These are phyloP conservation scores for Acleris holmiana DNA, from an alignment of 2,888 invertebrate genomes.

Conservation along the genomic window DNA sequence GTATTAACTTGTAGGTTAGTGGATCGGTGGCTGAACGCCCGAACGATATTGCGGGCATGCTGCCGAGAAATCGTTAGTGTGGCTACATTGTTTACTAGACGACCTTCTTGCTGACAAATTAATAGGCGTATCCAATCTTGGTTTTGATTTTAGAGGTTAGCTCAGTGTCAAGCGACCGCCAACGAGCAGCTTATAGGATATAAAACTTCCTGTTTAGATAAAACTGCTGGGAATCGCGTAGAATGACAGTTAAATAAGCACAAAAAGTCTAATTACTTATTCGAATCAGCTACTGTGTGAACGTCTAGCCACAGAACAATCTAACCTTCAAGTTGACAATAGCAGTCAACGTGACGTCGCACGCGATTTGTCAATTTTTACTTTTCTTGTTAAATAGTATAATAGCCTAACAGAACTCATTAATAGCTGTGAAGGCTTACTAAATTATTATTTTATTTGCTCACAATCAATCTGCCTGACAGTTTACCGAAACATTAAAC, in stretches of 20 bases:
- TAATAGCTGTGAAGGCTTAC: too few species aligned
- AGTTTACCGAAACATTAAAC: too few species aligned
- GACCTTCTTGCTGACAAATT: slow-evolving; percentile 16
- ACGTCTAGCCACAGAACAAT: slow-evolving; percentile 5
- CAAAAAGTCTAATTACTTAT: slow-evolving; percentile 15
- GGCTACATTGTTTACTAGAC: slow-evolving; percentile 25
- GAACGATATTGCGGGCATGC: slow-evolving; percentile 18
- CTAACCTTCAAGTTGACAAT: slow-evolving; percentile 5
- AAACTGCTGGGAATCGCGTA: slow-evolving; percentile 7
- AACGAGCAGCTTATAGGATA: neutral
- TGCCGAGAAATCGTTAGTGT: slow-evolving; percentile 23
- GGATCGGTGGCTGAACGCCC: slow-evolving; percentile 19
- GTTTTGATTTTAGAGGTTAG: too few species aligned
- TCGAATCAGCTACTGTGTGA: slow-evolving; percentile 5
- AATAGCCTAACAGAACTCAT: slow-evolving; percentile 13
- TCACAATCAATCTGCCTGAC: too few species aligned
- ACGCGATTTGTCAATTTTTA: slow-evolving; percentile 29
- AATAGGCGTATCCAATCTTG: too few species aligned
- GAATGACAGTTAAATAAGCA: slow-evolving; percentile 3
- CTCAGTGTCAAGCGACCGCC: neutral
- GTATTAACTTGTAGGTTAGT: slow-evolving; percentile 33
- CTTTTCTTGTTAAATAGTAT: slow-evolving; percentile 25
- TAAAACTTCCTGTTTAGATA: slow-evolving; percentile 27
- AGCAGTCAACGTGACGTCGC: slow-evolving; percentile 9
- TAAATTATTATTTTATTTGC: too few species aligned